Conservation (phyloP, 1,140 invertebrate species). For the Phymorhynchus buccinoides region DNA sequence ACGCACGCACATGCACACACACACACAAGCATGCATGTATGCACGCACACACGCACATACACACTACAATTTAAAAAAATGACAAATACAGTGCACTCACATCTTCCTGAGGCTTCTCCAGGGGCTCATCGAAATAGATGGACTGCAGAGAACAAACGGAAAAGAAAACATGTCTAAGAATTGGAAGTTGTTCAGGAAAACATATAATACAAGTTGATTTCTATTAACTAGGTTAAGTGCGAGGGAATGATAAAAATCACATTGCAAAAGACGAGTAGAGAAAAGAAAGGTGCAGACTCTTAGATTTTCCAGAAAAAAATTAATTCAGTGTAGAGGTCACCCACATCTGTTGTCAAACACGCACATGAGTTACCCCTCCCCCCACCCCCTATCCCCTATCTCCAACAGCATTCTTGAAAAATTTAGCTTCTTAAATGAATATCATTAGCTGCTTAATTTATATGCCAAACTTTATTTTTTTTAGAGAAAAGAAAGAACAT, state of each 20-base stretch:
- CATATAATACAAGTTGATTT: too few species aligned
- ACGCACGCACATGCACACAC: neutral
- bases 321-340: too few species aligned
- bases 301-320: too few species aligned
- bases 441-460: too few species aligned
- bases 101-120: slow-evolving; percentile 25
- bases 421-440: too few species aligned
- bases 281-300: neutral
- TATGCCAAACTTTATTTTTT: too few species aligned
- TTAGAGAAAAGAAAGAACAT: too few species aligned
- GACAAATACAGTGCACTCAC: slow-evolving; percentile 18
- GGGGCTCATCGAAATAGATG: slow-evolving; percentile 67
- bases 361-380: too few species aligned
- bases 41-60: slow-evolving; percentile 1
- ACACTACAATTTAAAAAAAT: neutral
- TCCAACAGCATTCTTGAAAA: too few species aligned
- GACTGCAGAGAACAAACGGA: slow-evolving; percentile 59
- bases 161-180: neutral
- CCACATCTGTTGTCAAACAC: too few species aligned
- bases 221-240: too few species aligned
- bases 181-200: neutral
- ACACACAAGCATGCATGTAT: neutral
- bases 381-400: too few species aligned
- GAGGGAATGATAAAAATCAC: neutral
- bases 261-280: neutral